Evolutionary conservation across 2,888 invertebrate species (phyloP).

Genomic region (Cyaniris semiargus): DNA sequence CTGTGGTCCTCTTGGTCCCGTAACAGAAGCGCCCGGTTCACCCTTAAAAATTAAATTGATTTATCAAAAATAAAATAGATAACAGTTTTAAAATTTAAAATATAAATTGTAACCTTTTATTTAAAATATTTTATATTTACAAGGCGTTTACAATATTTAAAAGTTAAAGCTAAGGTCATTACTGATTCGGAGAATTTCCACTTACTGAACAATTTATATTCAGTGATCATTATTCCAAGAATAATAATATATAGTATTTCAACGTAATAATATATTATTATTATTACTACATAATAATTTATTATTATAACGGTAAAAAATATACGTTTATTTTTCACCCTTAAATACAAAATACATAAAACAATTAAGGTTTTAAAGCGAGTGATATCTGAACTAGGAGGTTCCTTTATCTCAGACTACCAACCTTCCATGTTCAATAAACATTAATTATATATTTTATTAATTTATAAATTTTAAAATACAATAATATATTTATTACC

Average conservation of each 20-base stretch:
- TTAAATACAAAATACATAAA: too few relatives aligned
- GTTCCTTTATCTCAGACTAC: too few relatives aligned
- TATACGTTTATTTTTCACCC: too few relatives aligned
- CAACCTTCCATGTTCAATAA: too few relatives aligned
- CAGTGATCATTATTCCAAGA: background rate
- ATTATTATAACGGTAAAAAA: too few relatives aligned
- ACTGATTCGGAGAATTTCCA: background rate
- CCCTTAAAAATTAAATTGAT: slow-evolving; percentile 46
- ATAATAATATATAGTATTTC: too few relatives aligned
- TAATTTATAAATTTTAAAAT: background rate
- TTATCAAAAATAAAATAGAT: background rate
- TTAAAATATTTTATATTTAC: background rate
- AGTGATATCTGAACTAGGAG: too few relatives aligned
- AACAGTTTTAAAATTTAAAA: background rate
- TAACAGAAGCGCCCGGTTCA: slow-evolving; percentile 49
- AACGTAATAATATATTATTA: too few relatives aligned
- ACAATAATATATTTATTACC: slow-evolving; percentile 34
- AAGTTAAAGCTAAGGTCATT: too few relatives aligned
- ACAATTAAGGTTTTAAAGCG: too few relatives aligned
- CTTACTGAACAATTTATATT: background rate
- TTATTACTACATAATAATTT: too few relatives aligned
- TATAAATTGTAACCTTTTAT: background rate
- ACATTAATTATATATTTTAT: too few relatives aligned
- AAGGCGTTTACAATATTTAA: background rate
- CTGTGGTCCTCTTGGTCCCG: slow-evolving; percentile 53